These are phyloP conservation scores for Siphonodentalium dalli DNA, from an alignment of 2,888 invertebrate species.

Conservation along the genomic window DNA sequence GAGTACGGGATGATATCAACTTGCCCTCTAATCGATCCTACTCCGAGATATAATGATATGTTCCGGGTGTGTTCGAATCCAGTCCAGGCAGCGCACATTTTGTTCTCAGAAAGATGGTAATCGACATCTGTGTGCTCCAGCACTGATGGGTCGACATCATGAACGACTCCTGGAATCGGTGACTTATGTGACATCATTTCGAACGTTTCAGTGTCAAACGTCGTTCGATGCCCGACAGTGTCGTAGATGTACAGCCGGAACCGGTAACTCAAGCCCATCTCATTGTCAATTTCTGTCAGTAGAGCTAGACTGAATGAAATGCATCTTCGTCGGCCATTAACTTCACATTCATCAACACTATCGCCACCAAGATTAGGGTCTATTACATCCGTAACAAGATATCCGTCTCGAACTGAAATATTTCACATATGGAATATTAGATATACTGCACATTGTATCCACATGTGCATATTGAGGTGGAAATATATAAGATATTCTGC, in stretches of 20 bases:
- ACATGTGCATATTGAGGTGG: too few relatives aligned
- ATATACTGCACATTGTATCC: too few relatives aligned
- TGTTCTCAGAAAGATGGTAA: background rate
- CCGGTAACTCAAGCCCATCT: constrained; percentile 8
- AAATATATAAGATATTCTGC: too few relatives aligned
- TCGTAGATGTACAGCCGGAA: constrained; percentile 29
- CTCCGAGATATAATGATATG: constrained; percentile 10
- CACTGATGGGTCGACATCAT: constrained; percentile 6
- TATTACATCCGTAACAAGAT: too few relatives aligned
- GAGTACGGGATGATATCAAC: constrained; percentile 6
- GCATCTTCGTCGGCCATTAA: too few relatives aligned
- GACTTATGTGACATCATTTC: constrained; percentile 18
- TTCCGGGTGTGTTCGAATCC: constrained; percentile 11
- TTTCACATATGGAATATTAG: too few relatives aligned
- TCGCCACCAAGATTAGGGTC: too few relatives aligned
- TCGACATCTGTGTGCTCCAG: constrained; percentile 3
- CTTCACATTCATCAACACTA: too few relatives aligned
- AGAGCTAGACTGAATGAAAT: constrained; percentile 16
- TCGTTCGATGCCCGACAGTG: constrained; percentile 27
- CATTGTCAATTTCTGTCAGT: constrained; percentile 17
- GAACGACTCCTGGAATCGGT: constrained; percentile 12
- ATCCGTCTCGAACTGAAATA: too few relatives aligned
- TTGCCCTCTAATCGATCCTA: constrained; percentile 4
- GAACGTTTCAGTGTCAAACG: constrained; percentile 9
- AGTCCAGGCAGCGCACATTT: constrained; percentile 14